Percentiles rank a stretch among this genome's conserved stretches.
phyloP scores from a whole-genome alignment of 2,888 invertebrate species.

The Leptopilina drosophilae region DNA sequence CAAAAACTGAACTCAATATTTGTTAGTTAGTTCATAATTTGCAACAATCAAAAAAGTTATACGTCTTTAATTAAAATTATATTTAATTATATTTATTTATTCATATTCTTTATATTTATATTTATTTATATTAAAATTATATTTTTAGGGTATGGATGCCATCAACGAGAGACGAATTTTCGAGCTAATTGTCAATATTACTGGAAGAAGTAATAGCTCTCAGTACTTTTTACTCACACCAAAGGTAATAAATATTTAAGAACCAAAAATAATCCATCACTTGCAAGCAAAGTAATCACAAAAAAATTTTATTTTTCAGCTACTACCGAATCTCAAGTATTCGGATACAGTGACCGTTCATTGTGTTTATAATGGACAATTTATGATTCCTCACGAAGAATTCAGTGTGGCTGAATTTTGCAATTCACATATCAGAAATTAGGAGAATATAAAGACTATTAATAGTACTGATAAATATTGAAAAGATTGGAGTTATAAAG shows the following conservation, averaged over 20 bases:
- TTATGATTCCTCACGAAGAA: conserved; percentile 69
- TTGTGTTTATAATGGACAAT: conserved; percentile 87
- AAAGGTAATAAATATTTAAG: conserved; percentile 81
- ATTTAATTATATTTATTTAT: no score
- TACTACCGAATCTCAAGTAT: conserved; percentile 85
- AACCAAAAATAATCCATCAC: conserved; percentile 39
- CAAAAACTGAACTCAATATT: no score
- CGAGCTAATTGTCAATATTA: conserved; percentile 86
- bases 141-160: conserved; percentile 90
- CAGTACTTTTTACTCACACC: conserved; percentile 96
- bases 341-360: conserved; percentile 84
- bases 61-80: no score
- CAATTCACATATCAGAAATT: conserved; percentile 41
- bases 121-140: no score
- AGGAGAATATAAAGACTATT: not conserved
- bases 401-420: conserved; percentile 74
- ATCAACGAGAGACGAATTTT: conserved; percentile 90
- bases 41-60: no score
- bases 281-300: conserved; percentile 17
- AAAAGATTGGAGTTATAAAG: not conserved
- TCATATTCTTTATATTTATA: not conserved
- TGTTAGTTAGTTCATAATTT: no score
- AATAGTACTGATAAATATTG: no score
- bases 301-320: conserved; percentile 78
- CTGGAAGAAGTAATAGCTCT: conserved; percentile 83